Base-by-base conservation (phyloP, 2,113 vertebrate species). In the Hydrolagus affinis region DNA sequence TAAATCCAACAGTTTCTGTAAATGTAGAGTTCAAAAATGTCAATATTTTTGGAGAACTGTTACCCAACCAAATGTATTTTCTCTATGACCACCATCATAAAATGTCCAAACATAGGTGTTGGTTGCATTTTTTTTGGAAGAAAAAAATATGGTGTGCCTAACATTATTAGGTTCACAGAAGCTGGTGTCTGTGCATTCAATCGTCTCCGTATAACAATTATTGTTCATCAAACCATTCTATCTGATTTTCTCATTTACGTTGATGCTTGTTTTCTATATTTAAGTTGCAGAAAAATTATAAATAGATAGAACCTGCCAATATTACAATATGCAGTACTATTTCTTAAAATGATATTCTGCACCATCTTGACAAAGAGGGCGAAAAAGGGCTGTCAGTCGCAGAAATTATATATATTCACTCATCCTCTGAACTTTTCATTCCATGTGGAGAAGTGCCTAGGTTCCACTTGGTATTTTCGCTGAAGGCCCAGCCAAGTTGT, bases 401-500 rank as follows among this genome's bases (percentile, higher is more conserved):
- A 28, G 78, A 83, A 30, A 83, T 2, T 14, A 11, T 60, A 3
- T 21, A 66, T 28, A 32, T 66, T 64, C 15, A 28, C 62, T 66
- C 66, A 66, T 28, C 28, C 32, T 32, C 2, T 32, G 60, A 83
- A 10, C 32, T 83, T 28, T 11, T 30, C 21, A 21, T 83, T 30
- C 66, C 60, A 17, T 83, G 60, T 32, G 32, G 62, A 83, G 64
- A 83, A 83, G 78, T 83, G 78, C 78, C 78, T 83, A 15, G 30
- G 78, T 83, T 83, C 59, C 78, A 83, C 78, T 66, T 66, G 78
- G 28, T 83, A 62, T 28, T 60, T 83, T 83, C 23, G 64, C 15
- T 83, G 17, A 10, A 83, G 62, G 62, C 32, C 25, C 62, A 66
- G 60, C 28, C 28, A 75, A 83, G 62, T 83, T 32, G 32, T 64